Conservation (phyloP, 2,797 vertebrate species). For the Eulemur mongoz region DNA sequence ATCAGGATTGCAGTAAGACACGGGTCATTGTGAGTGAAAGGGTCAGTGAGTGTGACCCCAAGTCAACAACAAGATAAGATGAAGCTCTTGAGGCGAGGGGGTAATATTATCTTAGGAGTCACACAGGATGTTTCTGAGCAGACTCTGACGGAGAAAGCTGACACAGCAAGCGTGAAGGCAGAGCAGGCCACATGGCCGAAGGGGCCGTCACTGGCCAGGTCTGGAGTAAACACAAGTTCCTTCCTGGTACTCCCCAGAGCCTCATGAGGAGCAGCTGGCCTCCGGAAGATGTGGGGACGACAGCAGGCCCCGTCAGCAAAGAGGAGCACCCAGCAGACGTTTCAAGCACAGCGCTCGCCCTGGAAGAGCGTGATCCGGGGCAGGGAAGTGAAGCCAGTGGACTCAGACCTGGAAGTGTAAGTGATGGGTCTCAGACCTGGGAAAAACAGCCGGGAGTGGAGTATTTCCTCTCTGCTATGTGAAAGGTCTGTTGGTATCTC, state of each 20-base stretch:
- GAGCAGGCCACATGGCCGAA: not conserved
- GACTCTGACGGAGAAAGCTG: slow-evolving; percentile 26
- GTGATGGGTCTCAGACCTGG: slow-evolving; percentile 46
- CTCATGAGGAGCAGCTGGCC: not conserved
- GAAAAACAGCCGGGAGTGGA: not conserved
- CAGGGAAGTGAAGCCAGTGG: not conserved
- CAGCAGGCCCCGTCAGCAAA: not conserved
- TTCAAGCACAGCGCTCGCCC: not conserved
- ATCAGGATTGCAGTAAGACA: not conserved
- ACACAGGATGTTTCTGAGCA: not conserved
- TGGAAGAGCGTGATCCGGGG: not conserved
- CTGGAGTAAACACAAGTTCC: not conserved
- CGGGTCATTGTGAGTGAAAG: not conserved
- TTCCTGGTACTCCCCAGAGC: slow-evolving; percentile 47
- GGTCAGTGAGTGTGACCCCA: not conserved
- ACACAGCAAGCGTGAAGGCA: not conserved
- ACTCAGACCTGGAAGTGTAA: slow-evolving; percentile 6
- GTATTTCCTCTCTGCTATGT: not conserved
- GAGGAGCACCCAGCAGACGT: not conserved
- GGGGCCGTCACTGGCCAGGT: not conserved
- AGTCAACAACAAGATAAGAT: not conserved
- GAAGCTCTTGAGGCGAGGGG: not conserved
- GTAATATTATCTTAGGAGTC: not conserved
- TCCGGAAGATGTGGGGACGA: not conserved
- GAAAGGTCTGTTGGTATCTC: not conserved